Evolutionary conservation across 2,113 vertebrate genomes (phyloP).

Genomic region (Phodopus roborovskii): DNA sequence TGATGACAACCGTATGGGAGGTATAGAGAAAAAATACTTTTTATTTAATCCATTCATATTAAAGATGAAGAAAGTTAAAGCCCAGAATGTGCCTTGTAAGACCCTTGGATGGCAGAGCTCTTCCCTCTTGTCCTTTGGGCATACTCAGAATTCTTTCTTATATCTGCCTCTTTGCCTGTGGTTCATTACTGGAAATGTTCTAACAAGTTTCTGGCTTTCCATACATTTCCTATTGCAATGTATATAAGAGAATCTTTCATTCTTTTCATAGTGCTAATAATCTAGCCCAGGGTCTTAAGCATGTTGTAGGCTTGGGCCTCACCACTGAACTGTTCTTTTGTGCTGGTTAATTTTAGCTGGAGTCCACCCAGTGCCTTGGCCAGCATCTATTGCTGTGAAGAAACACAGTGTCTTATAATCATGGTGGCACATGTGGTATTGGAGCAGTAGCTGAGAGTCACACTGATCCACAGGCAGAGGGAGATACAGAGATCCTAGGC

Average conservation of each 20-base stretch:
- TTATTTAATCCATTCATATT: slow-evolving; percentile 2
- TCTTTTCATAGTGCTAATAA: background rate
- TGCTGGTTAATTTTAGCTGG: background rate
- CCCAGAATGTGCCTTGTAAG: background rate
- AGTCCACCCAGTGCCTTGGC: background rate
- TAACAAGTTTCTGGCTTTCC: background rate
- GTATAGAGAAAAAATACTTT: background rate
- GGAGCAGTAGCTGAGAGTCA: background rate
- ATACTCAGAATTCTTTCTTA: background rate
- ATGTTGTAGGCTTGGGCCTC: background rate
- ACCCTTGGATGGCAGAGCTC: background rate
- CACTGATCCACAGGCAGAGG: background rate
- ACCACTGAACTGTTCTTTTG: background rate
- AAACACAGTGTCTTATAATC: background rate
- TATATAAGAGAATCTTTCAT: background rate
- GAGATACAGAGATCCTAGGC: background rate
- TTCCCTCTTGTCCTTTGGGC: background rate
- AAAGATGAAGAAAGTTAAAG: slow-evolving; percentile 23
- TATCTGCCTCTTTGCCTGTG: background rate
- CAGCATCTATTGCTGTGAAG: background rate
- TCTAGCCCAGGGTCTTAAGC: background rate
- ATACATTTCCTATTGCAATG: background rate
- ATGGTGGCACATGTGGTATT: background rate
- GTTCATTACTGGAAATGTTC: slow-evolving; percentile 19
- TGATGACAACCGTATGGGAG: background rate